Conservation (phyloP, 1,140 invertebrate genomes). For the Drosophila busckii region DNA sequence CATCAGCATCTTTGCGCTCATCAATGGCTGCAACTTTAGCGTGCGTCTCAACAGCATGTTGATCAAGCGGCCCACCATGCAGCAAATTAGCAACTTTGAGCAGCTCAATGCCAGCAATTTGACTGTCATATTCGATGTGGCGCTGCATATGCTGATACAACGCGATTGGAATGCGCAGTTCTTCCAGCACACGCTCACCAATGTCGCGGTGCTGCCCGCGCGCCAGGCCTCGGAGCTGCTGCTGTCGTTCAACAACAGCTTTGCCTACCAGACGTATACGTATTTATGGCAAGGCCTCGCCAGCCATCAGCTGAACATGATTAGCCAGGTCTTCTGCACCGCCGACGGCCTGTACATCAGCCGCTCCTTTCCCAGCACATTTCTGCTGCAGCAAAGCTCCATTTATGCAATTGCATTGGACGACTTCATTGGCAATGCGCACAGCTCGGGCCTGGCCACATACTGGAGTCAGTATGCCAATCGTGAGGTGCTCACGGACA, state of each 20-base stretch:
- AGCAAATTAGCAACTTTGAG: background rate
- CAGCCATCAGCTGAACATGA: background rate
- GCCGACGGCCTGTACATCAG: background rate
- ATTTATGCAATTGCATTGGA: constrained; percentile 6
- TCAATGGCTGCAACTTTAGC: background rate
- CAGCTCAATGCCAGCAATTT: constrained; percentile 10
- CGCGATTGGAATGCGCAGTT: background rate
- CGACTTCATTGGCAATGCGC: background rate
- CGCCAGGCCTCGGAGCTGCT: constrained; percentile 11
- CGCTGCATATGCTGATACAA: too few species aligned
- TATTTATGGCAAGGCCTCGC: background rate
- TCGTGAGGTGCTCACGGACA: background rate
- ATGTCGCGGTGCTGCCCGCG: background rate
- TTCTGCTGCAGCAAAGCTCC: constrained; percentile 18
- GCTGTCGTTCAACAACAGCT: constrained; percentile 20
- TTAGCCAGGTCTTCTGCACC: constrained; percentile 5
- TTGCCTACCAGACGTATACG: constrained; percentile 17
- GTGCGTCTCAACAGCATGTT: constrained; percentile 15
- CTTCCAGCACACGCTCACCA: constrained; percentile 2
- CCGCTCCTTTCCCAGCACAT: background rate
- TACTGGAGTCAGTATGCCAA: background rate
- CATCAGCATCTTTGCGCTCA: background rate
- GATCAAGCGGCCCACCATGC: constrained; percentile 14
- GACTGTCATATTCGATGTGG: constrained; percentile 15
- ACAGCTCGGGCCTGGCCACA: background rate